These are phyloP conservation scores for Yponomeuta evonymella DNA, from an alignment of 2,888 invertebrate species.

Conservation along the genomic window DNA sequence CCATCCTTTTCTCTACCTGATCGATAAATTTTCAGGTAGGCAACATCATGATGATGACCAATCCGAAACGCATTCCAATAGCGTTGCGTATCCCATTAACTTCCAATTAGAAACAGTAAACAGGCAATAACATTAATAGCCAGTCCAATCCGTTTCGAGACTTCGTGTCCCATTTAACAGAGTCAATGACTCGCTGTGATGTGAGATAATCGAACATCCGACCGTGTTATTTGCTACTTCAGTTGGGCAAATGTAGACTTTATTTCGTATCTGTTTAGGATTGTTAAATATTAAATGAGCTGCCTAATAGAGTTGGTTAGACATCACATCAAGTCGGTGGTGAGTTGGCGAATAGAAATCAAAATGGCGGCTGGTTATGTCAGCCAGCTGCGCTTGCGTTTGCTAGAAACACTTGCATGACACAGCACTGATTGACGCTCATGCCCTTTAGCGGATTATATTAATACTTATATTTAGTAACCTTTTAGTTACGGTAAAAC, in stretches of 20 bases:
- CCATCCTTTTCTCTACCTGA: background rate
- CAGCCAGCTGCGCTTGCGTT: constrained; percentile 25
- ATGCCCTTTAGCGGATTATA: constrained; percentile 44
- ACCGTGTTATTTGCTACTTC: background rate
- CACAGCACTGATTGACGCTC: constrained; percentile 51
- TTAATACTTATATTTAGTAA: background rate
- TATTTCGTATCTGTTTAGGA: constrained; percentile 3
- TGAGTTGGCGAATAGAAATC: constrained; percentile 18
- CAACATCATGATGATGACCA: background rate
- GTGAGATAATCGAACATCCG: constrained; percentile 7
- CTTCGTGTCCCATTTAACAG: constrained; percentile 11
- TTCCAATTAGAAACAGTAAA: background rate
- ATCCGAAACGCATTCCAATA: background rate
- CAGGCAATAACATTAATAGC: background rate
- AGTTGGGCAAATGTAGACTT: constrained; percentile 1
- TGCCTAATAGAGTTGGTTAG: background rate
- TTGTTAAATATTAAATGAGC: background rate
- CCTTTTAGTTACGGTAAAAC: too few species aligned
- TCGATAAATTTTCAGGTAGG: background rate
- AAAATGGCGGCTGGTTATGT: constrained; percentile 50
- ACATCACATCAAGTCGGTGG: background rate
- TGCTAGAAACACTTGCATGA: constrained; percentile 2
- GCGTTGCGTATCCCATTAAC: background rate
- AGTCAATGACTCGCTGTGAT: constrained; percentile 15
- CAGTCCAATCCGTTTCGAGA: background rate